Percentiles rank a stretch among this genome's conserved stretches.
Conservation (phyloP, 2,888 invertebrate species). For the Erebia aethiops region DNA sequence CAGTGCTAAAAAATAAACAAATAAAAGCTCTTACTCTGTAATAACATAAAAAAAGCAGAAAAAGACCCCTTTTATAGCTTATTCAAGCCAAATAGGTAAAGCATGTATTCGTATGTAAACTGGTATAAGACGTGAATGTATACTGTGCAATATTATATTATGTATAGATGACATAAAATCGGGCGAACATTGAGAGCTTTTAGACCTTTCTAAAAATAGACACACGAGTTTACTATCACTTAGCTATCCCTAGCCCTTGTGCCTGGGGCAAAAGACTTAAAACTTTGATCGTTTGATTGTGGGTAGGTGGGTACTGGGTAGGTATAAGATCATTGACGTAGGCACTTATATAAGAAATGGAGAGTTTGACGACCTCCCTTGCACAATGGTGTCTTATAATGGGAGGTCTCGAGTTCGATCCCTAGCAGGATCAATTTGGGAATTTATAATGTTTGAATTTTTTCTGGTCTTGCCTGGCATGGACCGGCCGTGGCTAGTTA, state of each 20-base stretch:
- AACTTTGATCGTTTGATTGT: not conserved
- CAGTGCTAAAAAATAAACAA: not conserved
- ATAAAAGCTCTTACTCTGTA: not conserved
- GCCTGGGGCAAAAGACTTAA: not conserved
- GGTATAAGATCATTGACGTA: no score
- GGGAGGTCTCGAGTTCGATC: not conserved
- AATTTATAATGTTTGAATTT: no score
- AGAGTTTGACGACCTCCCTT: no score
- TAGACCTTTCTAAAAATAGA: constrained; percentile 14
- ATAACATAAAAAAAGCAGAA: not conserved
- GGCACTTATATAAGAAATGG: no score
- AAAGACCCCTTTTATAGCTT: not conserved
- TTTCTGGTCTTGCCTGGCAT: no score
- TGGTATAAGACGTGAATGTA: not conserved
- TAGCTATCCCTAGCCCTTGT: not conserved
- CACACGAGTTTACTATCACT: constrained; percentile 4
- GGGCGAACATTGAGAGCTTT: constrained; percentile 7
- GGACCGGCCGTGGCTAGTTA: no score
- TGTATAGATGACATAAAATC: not conserved
- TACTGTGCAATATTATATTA: not conserved
- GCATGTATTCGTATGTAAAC: not conserved
- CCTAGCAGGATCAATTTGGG: no score
- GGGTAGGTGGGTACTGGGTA: not conserved
- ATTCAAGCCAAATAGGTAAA: not conserved
- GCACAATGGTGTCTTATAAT: no score